phyloP scores from a whole-genome alignment of 1,140 invertebrate species.

The Telenomus remus region DNA sequence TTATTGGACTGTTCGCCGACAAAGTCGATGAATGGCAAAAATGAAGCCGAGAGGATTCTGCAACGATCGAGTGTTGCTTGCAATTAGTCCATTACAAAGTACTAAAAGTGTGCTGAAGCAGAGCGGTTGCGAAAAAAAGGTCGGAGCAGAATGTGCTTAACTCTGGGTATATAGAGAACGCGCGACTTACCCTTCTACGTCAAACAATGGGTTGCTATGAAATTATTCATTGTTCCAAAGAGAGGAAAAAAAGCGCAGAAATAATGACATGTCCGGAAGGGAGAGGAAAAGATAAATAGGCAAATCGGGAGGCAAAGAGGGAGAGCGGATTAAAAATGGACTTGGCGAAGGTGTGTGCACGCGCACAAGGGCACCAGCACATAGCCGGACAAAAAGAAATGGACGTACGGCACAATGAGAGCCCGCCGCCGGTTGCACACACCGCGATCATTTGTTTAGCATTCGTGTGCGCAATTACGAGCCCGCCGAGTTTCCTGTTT shows the following conservation, averaged over 20 bases:
- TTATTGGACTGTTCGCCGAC: no score
- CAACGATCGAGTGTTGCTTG: constrained; percentile 5
- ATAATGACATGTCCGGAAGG: constrained; percentile 68
- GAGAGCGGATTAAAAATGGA: constrained; percentile 57
- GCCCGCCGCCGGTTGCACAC: constrained; percentile 51
- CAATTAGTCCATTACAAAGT: constrained; percentile 59
- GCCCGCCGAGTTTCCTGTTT: constrained; percentile 53
- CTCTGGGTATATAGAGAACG: constrained; percentile 60
- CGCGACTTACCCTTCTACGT: constrained; percentile 58
- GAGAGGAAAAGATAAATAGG: constrained; percentile 63
- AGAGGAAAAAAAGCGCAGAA: constrained; percentile 58
- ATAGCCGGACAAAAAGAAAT: neutral
- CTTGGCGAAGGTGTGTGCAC: constrained; percentile 8
- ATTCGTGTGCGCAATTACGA: constrained; percentile 60
- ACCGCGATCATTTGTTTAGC: constrained; percentile 62
- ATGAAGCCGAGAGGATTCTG: no score
- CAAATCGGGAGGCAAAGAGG: constrained; percentile 57
- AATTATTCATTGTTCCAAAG: constrained; percentile 68
- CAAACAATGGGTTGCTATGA: constrained; percentile 66
- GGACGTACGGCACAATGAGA: constrained; percentile 59
- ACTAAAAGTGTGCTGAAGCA: constrained; percentile 47
- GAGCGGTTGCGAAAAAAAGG: constrained; percentile 34
- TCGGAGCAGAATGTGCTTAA: constrained; percentile 44
- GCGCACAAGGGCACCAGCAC: neutral
- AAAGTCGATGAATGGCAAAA: no score